phyloP scores from a whole-genome alignment of 1,140 invertebrate species.

The Zaprionus tsacasi region DNA sequence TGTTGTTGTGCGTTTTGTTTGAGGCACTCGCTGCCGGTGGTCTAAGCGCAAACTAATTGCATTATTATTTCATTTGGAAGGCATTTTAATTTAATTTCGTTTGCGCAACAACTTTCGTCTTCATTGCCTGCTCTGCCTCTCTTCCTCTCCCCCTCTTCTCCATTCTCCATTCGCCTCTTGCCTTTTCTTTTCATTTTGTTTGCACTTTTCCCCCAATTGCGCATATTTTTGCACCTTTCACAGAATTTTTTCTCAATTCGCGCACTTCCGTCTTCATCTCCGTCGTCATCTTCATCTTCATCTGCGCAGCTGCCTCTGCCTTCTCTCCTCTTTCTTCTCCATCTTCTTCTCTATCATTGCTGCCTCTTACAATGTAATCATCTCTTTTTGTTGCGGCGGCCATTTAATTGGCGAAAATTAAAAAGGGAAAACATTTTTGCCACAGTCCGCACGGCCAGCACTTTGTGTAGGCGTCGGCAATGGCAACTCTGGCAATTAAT shows the following conservation, averaged over 20 bases:
- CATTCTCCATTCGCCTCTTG: constrained; percentile 24
- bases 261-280: constrained; percentile 60
- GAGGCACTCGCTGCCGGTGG: constrained; percentile 7
- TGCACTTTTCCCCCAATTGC: constrained; percentile 40
- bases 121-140: constrained; percentile 63
- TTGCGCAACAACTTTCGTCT: constrained; percentile 81
- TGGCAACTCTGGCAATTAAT: constrained; percentile 71
- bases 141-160: background rate
- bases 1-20: constrained; percentile 27
- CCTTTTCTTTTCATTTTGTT: constrained; percentile 45
- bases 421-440: constrained; percentile 71
- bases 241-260: constrained; percentile 58
- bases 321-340: constrained; percentile 12
- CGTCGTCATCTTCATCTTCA: background rate
- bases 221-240: constrained; percentile 75
- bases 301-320: background rate
- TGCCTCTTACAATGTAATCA: constrained; percentile 55
- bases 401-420: constrained; percentile 80
- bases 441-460: constrained; percentile 20
- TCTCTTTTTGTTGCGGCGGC: constrained; percentile 53
- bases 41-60: constrained; percentile 63
- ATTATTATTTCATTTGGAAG: constrained; percentile 78
- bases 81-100: constrained; percentile 73
- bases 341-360: background rate
- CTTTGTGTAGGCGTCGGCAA: constrained; percentile 65